Evolutionary conservation across 2,888 invertebrate genomes (phyloP).

Genomic region (Syritta pipiens): DNA sequence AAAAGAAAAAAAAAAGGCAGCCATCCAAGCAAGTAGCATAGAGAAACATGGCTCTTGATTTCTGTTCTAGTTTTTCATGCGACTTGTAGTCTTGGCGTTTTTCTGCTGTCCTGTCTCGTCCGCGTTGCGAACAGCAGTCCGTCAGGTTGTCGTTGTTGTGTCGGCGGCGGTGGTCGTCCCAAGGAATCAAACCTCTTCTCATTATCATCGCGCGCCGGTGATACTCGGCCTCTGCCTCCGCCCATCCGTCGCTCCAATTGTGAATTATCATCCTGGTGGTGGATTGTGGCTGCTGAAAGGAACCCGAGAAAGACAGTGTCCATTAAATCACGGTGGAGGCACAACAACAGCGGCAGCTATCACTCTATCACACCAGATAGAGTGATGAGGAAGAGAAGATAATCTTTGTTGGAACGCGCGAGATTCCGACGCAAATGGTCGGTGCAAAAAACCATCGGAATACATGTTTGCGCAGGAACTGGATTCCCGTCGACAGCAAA

Average conservation of each 20-base stretch:
- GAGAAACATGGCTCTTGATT: conserved; percentile 57
- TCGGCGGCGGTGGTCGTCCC: conserved; percentile 35
- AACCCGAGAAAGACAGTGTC: conserved; percentile 44
- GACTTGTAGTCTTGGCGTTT: conserved; percentile 21
- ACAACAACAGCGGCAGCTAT: conserved; percentile 56
- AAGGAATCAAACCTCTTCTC: conserved; percentile 56
- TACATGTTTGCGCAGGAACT: conserved; percentile 34
- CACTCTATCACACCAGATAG: conserved; percentile 66
- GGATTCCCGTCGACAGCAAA: conserved; percentile 42
- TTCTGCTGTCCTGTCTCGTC: neutral
- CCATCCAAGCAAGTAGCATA: conserved; percentile 23
- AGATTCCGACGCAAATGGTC: conserved; percentile 64
- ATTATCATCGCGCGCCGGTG: conserved; percentile 46
- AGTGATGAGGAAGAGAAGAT: conserved; percentile 68
- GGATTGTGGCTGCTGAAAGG: conserved; percentile 20
- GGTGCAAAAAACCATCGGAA: conserved; percentile 40
- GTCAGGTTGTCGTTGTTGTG: conserved; percentile 29
- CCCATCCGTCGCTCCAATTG: neutral
- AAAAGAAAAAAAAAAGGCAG: conserved; percentile 4
- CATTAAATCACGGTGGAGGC: conserved; percentile 63
- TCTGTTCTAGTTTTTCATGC: conserved; percentile 65
- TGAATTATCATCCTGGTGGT: conserved; percentile 28
- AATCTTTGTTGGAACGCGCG: conserved; percentile 68
- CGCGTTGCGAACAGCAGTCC: conserved; percentile 27
- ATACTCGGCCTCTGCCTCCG: neutral